Evolutionary conservation across 2,888 invertebrate species (phyloP), one percentile per base, ranked within the genome.

Genomic region (Fragum fragum): DNA sequence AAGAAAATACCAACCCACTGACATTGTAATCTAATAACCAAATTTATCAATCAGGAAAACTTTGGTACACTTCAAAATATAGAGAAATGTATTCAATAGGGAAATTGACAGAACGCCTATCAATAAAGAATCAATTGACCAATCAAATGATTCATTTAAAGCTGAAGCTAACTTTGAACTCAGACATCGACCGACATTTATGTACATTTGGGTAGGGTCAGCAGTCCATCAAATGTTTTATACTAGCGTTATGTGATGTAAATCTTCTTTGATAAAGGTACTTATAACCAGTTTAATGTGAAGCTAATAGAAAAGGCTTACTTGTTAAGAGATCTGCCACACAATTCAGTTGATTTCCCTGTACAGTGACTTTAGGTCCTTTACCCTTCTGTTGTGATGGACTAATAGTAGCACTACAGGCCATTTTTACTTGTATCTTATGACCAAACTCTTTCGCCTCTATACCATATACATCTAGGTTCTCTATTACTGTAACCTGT

Each of bases 401-500:
- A 59, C 96, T 97, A 73, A 98, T 96, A 42, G 97, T 97, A 79
- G 98, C 97, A 90, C 98, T 97, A 21, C 98, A 98, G 0, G 98
- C 98, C 71, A 97, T 97, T 18, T 96, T 97, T 81, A 96, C 96
- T 95, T 98, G 98, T 91, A 98, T 97, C 88, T 96, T 96, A 92
- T 97, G 97, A 23, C 97, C 96, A 94, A 99, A 97, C 91, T 97
- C 97, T 32, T 96, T 95, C 79, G 97, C 95, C 89, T 96, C 96
- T 90, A 99, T 97, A 36, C 98, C 98, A 95, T 96, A 99, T 79
- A 96, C 95, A 93, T 98, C 97, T 92, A 99, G 95, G 95, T 99
- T 98, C 89, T 97, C 97, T 1, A 99, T 96, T 71, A 98, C 94
- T 0, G 99, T 99, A 73, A 97, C 97, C 96, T 97, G 94, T n/a